Evolutionary conservation across 2,797 vertebrate species (phyloP), one percentile per base, ranked within the genome.

Genomic region (Salarias fasciatus): DNA sequence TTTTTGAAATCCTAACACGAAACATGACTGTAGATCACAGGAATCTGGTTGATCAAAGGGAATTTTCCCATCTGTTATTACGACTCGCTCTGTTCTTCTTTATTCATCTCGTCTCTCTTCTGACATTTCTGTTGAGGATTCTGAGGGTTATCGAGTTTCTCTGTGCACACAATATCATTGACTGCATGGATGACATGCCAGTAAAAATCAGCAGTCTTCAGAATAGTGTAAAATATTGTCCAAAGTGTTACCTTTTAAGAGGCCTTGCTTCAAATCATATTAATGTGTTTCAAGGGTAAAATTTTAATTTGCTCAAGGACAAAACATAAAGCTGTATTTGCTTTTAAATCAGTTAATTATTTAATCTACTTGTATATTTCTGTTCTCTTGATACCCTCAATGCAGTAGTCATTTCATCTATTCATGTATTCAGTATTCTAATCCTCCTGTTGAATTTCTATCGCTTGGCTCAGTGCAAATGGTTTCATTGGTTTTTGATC

Each of bases 91-190:
- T n/a, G n/a, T n/a, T n/a, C n/a, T n/a, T n/a, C n/a, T n/a, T n/a
- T n/a, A n/a, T n/a, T n/a, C n/a, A n/a, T n/a, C n/a, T n/a, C n/a
- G n/a, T n/a, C n/a, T n/a, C n/a, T n/a, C 33, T 11, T 43, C 54
- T 54, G 13, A 52, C 10, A 45, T 15, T 28, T 43, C 33, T n/a
- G n/a, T n/a, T n/a, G n/a, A n/a, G n/a, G n/a, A n/a, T n/a, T n/a
- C n/a, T n/a, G n/a, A n/a, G n/a, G n/a, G n/a, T n/a, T n/a, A n/a
- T n/a, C n/a, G n/a, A n/a, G n/a, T n/a, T n/a, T n/a, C 37, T 64
- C 14, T 46, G 42, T 53, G 42, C 13, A 38, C 50, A 53, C 42
- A 40, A 37, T 11, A 35, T 54, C 38, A 66, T 59, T 31, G 8
- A 6, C 37, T 31, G 15, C 29, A n/a, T 38, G 28, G 30, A 11